Evolutionary conservation across 2,888 invertebrate genomes (phyloP).

Genomic region (Nysson spinosus): DNA sequence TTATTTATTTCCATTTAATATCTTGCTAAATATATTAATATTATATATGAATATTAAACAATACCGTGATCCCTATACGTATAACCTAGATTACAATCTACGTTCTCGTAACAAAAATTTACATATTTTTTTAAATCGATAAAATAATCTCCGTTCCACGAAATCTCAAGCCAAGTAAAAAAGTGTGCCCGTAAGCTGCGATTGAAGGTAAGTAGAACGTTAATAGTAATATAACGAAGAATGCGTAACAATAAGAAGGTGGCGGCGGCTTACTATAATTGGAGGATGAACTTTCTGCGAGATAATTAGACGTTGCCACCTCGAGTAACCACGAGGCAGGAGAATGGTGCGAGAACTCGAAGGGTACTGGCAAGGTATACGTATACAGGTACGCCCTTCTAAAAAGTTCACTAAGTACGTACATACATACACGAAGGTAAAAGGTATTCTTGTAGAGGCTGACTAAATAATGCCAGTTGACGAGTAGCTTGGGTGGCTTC

Average conservation of each 20-base stretch:
- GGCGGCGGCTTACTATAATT: conserved; percentile 62
- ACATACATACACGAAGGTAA: background rate
- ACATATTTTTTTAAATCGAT: too few species aligned
- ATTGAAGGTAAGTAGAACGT: conserved; percentile 15
- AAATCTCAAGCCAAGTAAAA: conserved; percentile 27
- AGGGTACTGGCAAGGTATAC: conserved; percentile 19
- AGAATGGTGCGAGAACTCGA: conserved; percentile 30
- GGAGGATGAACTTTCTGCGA: conserved; percentile 65
- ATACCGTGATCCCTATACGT: too few species aligned
- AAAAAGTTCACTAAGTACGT: background rate
- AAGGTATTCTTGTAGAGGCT: background rate
- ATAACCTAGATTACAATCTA: too few species aligned
- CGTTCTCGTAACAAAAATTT: too few species aligned
- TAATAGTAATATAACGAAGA: conserved; percentile 50
- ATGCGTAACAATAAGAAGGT: conserved; percentile 48
- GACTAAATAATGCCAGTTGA: conserved; percentile 26
- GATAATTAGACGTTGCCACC: conserved; percentile 68
- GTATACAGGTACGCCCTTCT: conserved; percentile 4
- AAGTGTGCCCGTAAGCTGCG: conserved; percentile 33
- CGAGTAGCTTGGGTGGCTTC: conserved; percentile 11
- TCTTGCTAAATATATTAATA: too few species aligned
- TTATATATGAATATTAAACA: too few species aligned
- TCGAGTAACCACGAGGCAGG: conserved; percentile 43
- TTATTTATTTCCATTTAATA: too few species aligned
- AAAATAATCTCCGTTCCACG: background rate